These are phyloP conservation scores for Aricia agestis DNA, from an alignment of 1,140 invertebrate genomes.

Conservation along the genomic window DNA sequence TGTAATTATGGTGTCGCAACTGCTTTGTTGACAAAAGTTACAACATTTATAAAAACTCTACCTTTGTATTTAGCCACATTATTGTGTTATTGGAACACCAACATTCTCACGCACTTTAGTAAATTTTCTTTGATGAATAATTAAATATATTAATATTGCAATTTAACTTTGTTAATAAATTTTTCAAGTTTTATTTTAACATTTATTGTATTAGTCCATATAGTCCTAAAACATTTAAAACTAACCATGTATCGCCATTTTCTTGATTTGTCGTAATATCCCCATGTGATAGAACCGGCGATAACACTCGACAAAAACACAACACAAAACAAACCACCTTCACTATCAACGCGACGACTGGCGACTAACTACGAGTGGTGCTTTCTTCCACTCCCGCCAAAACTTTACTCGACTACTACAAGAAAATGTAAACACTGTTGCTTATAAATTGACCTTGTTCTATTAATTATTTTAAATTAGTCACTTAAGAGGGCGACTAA, in stretches of 20 bases:
- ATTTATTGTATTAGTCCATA: no score
- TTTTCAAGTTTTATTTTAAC: background rate
- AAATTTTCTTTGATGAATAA: background rate
- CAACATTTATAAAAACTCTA: background rate
- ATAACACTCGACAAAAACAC: conserved; percentile 26
- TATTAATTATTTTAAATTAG: background rate
- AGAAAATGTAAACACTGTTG: conserved; percentile 4
- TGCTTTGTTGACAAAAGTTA: background rate
- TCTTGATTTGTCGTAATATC: conserved; percentile 54
- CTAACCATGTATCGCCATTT: conserved; percentile 33
- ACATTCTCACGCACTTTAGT: background rate
- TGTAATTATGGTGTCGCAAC: background rate
- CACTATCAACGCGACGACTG: conserved; percentile 31
- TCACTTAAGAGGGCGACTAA: no score
- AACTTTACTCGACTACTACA: conserved; percentile 16
- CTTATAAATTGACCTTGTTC: background rate
- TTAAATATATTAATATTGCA: background rate
- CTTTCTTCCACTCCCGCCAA: conserved; percentile 44
- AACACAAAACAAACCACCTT: conserved; percentile 26
- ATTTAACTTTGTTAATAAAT: no score
- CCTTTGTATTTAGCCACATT: background rate
- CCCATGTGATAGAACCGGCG: conserved; percentile 36
- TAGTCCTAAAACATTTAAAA: background rate
- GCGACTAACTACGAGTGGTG: conserved; percentile 21
- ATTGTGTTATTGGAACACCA: background rate